These are phyloP conservation scores for Drosophila paramelanica DNA, from an alignment of 2,888 invertebrate genomes.

Conservation along the genomic window DNA sequence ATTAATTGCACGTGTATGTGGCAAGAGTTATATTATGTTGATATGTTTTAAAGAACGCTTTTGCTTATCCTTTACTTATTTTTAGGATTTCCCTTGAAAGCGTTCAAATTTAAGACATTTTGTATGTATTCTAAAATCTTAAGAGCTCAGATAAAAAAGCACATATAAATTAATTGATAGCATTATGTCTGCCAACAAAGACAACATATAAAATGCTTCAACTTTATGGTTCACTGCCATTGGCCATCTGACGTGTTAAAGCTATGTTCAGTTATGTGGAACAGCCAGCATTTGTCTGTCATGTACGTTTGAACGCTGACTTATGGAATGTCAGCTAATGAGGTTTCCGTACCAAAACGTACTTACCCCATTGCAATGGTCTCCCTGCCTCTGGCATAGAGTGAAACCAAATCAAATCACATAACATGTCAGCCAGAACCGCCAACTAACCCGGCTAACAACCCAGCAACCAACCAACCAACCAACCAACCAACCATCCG, in stretches of 20 bases:
- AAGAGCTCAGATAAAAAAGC: too few relatives aligned
- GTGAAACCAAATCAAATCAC: conserved; percentile 72
- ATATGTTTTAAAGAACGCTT: too few relatives aligned
- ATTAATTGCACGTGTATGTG: too few relatives aligned
- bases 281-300: conserved; percentile 39
- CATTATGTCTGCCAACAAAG: not conserved
- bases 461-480: conserved; percentile 6
- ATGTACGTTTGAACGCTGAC: conserved; percentile 50
- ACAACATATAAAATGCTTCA: not conserved
- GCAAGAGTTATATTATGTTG: too few relatives aligned
- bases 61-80: too few relatives aligned
- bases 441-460: conserved; percentile 25
- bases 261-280: conserved; percentile 19
- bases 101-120: too few relatives aligned
- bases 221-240: conserved; percentile 18
- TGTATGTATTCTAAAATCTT: too few relatives aligned
- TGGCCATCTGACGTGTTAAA: conserved; percentile 15
- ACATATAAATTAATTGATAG: not conserved
- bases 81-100: too few relatives aligned
- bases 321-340: conserved; percentile 72
- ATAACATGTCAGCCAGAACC: conserved; percentile 63
- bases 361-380: conserved; percentile 60
- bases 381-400: conserved; percentile 22
- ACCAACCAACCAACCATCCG: conserved; percentile 9
- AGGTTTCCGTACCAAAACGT: conserved; percentile 69